Evolutionary conservation across 2,113 vertebrate species (phyloP).

Genomic region (Gnathonemus longibarbis): DNA sequence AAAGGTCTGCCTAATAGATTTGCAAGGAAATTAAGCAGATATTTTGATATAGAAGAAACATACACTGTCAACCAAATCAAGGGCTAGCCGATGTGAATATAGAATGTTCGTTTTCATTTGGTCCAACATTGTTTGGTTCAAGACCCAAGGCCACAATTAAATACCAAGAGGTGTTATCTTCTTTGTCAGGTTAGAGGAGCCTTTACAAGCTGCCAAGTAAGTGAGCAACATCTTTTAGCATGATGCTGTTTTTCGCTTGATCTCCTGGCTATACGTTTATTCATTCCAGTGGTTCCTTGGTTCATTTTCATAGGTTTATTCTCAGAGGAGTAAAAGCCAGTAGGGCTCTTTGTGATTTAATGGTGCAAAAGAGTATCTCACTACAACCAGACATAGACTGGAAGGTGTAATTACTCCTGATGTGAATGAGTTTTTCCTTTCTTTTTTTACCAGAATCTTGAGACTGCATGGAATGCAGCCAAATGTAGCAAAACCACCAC

Average conservation of each 20-base stretch:
- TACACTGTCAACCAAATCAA: background rate
- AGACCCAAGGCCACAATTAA: background rate
- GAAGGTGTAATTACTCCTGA: background rate
- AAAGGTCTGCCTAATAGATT: background rate
- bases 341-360: background rate
- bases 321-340: background rate
- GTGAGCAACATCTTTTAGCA: background rate
- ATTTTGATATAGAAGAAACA: background rate
- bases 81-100: background rate
- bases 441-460: background rate
- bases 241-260: background rate
- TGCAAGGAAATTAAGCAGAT: background rate
- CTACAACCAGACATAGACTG: background rate
- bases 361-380: background rate
- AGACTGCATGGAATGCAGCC: background rate
- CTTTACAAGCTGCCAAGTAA: background rate
- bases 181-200: background rate
- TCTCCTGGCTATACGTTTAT: background rate
- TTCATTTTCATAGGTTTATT: background rate
- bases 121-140: background rate
- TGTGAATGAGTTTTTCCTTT: background rate
- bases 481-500: background rate
- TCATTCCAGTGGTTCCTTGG: background rate
- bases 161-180: conserved; percentile 9
- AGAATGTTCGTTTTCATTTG: background rate